phyloP scores from a whole-genome alignment of 2,797 vertebrate genomes.

The Lates japonicus region DNA sequence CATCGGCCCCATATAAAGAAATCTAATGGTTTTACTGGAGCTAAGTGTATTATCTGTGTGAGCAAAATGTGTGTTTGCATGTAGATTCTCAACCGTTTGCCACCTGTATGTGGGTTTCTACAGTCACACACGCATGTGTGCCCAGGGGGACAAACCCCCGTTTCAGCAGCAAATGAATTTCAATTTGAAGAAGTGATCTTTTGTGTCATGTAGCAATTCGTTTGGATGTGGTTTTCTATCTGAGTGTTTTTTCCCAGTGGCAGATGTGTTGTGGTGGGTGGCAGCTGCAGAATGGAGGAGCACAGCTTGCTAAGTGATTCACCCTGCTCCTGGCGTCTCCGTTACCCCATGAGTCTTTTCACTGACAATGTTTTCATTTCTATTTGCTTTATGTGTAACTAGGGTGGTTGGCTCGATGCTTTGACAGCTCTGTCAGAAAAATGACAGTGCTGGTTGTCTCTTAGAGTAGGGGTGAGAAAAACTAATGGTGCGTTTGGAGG shows the following conservation, averaged over 20 bases:
- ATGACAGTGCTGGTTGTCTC: conserved; percentile 58
- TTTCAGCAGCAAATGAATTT: conserved; percentile 71
- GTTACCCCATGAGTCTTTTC: conserved; percentile 79
- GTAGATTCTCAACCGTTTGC: conserved; percentile 20
- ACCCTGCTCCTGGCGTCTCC: conserved; percentile 76
- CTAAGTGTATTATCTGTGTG: conserved; percentile 22
- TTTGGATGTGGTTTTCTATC: conserved; percentile 58
- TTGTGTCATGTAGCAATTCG: conserved; percentile 71
- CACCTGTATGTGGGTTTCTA: conserved; percentile 56
- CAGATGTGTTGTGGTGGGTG: conserved; percentile 81
- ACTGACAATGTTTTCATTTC: conserved; percentile 80
- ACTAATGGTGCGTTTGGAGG: conserved; percentile 58
- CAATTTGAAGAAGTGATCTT: conserved; percentile 73
- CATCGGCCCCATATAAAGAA: conserved; percentile 45
- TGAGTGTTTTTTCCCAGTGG: conserved; percentile 61
- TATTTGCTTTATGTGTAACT: conserved; percentile 78
- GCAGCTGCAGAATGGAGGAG: conserved; percentile 79
- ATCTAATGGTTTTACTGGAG: conserved; percentile 46
- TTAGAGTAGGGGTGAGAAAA: conserved; percentile 27
- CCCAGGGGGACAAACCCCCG: conserved; percentile 37
- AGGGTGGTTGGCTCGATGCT: conserved; percentile 53
- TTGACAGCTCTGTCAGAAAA: conserved; percentile 75
- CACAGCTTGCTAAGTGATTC: conserved; percentile 83
- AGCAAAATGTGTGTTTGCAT: conserved; percentile 30
- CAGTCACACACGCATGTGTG: conserved; percentile 1